A percentile compares a stretch with the other conserved stretches of the same genome.
Evolutionary conservation across 2,113 vertebrate species (phyloP).

Genomic region (Ovis aries): ARS-UI_Ramb_v3.0 NC_056064.1:16669501-16670000

Average conservation of each 20-base stretch:
- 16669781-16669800: neutral
- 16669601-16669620: neutral
- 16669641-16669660: neutral
- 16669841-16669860: neutral
- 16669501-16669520: neutral
- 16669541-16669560: neutral
- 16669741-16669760: neutral
- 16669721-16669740: constrained; percentile 11
- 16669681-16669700: constrained; percentile 61
- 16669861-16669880: neutral
- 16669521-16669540: neutral
- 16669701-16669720: constrained; percentile 31
- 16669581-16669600: neutral
- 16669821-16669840: neutral
- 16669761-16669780: neutral
- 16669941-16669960: neutral
- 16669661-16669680: constrained; percentile 56
- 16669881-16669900: neutral
- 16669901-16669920: neutral
- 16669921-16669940: neutral
- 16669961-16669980: neutral
- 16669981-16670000: neutral
- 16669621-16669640: neutral
- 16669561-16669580: neutral
- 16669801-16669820: neutral